A percentile compares a stretch with the other conserved stretches of the same genome.
Evolutionary conservation across 2,888 invertebrate species (phyloP).

Genomic region (Sarcophaga carnaria): DNA sequence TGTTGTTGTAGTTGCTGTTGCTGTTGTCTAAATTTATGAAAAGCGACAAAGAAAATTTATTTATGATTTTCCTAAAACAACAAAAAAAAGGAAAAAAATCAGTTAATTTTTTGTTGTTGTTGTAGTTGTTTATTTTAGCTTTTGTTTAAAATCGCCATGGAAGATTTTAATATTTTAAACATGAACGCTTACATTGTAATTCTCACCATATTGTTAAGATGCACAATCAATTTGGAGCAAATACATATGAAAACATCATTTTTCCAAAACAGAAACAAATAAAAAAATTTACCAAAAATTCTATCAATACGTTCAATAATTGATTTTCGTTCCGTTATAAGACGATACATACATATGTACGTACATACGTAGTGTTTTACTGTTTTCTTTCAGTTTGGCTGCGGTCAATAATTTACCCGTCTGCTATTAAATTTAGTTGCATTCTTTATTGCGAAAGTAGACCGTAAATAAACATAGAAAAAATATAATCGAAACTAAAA

Average conservation of each 20-base stretch:
- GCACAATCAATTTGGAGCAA: not conserved
- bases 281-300: not conserved
- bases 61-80: constrained; percentile 21
- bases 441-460: constrained; percentile 23
- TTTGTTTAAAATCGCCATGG: not conserved
- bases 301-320: not conserved
- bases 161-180: not conserved
- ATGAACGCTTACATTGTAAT: not conserved
- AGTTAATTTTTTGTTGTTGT: not conserved
- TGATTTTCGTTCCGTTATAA: too few relatives aligned
- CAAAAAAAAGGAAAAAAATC: not conserved
- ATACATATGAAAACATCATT: too few relatives aligned
- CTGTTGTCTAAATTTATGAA: constrained; percentile 44
- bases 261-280: not conserved
- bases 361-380: too few relatives aligned
- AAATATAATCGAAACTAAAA: constrained; percentile 48
- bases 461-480: not conserved
- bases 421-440: constrained; percentile 53
- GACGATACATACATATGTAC: not conserved
- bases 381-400: not conserved
- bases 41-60: constrained; percentile 53
- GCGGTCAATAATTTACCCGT: constrained; percentile 56
- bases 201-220: not conserved
- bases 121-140: not conserved
- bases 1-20: not conserved